Conservation (phyloP, 2,113 vertebrate genomes). For the Planiliza haematocheilus region DNA sequence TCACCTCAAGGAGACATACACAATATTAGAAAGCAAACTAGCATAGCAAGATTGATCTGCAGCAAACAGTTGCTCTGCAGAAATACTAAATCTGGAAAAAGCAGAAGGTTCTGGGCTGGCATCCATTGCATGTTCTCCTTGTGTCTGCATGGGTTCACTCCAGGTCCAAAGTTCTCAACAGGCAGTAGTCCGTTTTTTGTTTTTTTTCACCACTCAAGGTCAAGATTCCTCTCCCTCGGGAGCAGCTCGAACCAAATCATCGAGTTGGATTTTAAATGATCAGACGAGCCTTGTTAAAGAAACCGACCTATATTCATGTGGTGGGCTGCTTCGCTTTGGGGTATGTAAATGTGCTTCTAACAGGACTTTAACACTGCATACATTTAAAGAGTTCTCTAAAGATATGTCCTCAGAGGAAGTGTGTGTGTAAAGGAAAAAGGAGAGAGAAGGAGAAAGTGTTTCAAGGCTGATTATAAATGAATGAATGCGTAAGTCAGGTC, state of each 20-base stretch:
- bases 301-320: constrained; percentile 27
- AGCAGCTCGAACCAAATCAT: not conserved
- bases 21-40: too few relatives aligned
- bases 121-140: too few relatives aligned
- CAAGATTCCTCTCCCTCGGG: not conserved
- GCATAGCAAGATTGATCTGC: too few relatives aligned
- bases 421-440: not conserved
- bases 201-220: not conserved
- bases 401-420: constrained; percentile 38
- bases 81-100: too few relatives aligned
- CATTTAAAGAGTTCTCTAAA: constrained; percentile 50
- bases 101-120: too few relatives aligned
- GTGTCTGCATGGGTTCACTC: too few relatives aligned
- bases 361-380: constrained; percentile 60
- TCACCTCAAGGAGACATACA: too few relatives aligned
- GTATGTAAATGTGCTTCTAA: constrained; percentile 62
- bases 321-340: constrained; percentile 44
- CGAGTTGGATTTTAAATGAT: constrained; percentile 9
- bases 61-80: too few relatives aligned
- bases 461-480: constrained; percentile 3
- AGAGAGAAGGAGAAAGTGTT: not conserved
- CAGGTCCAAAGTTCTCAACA: too few relatives aligned
- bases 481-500: constrained; percentile 9
- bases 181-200: too few relatives aligned
- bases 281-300: constrained; percentile 20